These are phyloP conservation scores for Drosophila setosimentum DNA, from an alignment of 2,888 invertebrate genomes.

Conservation along the genomic window DNA sequence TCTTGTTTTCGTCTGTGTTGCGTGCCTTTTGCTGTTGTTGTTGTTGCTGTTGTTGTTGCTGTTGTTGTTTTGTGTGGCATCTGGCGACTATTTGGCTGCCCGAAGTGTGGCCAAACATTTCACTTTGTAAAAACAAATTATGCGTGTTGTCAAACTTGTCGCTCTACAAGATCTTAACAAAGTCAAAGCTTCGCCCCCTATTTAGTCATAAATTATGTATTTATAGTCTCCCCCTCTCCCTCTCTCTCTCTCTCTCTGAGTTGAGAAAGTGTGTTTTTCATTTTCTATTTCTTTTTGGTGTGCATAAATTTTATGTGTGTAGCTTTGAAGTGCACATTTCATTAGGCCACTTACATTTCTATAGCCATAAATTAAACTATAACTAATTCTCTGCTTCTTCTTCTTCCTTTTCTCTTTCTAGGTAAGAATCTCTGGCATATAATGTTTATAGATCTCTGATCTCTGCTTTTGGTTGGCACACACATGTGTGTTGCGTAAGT, in stretches of 20 bases:
- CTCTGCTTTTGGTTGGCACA: constrained; percentile 7
- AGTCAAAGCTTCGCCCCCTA: constrained; percentile 39
- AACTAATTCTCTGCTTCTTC: constrained; percentile 43
- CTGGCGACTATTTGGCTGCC: constrained; percentile 51
- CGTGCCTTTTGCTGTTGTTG: constrained; percentile 29
- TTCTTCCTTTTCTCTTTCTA: constrained; percentile 48
- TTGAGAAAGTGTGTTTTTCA: constrained; percentile 37
- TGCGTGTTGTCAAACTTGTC: constrained; percentile 47
- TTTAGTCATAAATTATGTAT: constrained; percentile 69
- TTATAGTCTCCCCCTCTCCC: constrained; percentile 44
- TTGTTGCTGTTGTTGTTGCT: constrained; percentile 11
- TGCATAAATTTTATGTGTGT: constrained; percentile 55
- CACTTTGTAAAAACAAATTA: constrained; percentile 67
- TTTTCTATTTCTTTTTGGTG: not conserved
- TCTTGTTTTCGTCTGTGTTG: constrained; percentile 21
- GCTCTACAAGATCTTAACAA: constrained; percentile 23
- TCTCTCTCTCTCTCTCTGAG: not conserved
- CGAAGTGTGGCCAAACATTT: constrained; percentile 63
- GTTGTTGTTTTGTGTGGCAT: constrained; percentile 30
- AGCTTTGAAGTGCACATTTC: constrained; percentile 41
- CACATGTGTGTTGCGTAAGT: constrained; percentile 65
- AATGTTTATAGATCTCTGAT: constrained; percentile 6
- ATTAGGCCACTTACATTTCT: constrained; percentile 9
- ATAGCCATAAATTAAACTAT: constrained; percentile 3
- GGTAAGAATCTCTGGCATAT: constrained; percentile 60